Conservation (phyloP, 2,797 vertebrate species). For the Gorsachius magnificus region DNA sequence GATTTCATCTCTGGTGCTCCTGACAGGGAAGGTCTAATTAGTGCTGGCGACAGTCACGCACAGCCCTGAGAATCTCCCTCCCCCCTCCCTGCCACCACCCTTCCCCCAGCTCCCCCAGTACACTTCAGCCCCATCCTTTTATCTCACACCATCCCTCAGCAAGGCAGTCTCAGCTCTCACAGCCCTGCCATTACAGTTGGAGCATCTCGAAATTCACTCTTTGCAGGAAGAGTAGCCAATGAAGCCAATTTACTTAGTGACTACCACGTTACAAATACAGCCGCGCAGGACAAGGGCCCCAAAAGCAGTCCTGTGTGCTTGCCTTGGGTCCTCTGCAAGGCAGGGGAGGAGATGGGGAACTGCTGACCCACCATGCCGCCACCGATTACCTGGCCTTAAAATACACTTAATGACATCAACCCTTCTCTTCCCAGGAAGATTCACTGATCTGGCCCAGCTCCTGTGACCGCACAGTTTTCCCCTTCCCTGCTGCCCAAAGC, state of each 20-base stretch:
- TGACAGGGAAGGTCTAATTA: slow-evolving; percentile 68
- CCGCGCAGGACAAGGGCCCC: neutral
- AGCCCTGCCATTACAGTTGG: neutral
- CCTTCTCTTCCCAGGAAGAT: neutral
- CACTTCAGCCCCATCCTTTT: slow-evolving; percentile 15
- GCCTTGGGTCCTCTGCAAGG: neutral
- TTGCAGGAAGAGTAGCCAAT: neutral
- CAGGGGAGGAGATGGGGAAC: neutral
- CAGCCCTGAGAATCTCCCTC: slow-evolving; percentile 20
- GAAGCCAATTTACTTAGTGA: neutral
- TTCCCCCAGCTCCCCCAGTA: slow-evolving; percentile 6
- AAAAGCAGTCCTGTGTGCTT: neutral
- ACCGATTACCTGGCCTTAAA: neutral
- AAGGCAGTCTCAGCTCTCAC: neutral
- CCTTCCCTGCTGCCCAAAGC: slow-evolving; percentile 9
- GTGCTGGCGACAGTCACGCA: slow-evolving; percentile 26
- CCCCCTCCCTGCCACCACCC: neutral
- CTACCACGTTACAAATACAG: neutral
- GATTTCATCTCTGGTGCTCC: slow-evolving; percentile 53
- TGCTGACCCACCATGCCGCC: neutral
- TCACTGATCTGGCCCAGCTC: neutral
- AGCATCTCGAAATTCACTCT: slow-evolving; percentile 18
- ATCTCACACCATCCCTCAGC: slow-evolving; percentile 30
- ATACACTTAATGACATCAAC: neutral
- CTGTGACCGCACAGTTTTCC: neutral